Conservation (phyloP, 2,113 vertebrate genomes). For the Dipodomys ordii region DNA sequence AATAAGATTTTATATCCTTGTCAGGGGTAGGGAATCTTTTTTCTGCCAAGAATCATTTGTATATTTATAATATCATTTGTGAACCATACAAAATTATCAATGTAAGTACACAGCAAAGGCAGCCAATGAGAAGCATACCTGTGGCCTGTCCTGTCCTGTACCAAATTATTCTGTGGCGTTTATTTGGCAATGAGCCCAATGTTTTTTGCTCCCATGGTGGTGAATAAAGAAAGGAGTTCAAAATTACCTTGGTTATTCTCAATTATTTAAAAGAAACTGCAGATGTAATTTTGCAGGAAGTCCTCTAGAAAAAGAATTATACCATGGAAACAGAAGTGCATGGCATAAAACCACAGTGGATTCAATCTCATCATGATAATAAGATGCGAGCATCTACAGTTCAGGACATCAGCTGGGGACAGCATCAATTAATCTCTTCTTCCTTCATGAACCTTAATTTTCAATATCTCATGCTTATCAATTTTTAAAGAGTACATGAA, state of each 20-base stretch:
- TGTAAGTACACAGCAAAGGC: no score
- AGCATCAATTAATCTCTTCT: constrained; percentile 65
- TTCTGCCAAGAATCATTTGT: no score
- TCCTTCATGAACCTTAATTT: constrained; percentile 57
- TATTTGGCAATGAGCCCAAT: no score
- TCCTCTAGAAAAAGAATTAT: constrained; percentile 54
- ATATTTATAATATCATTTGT: no score
- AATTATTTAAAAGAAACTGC: constrained; percentile 37
- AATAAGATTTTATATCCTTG: constrained; percentile 17
- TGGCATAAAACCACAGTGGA: constrained; percentile 28
- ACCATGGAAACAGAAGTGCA: constrained; percentile 48
- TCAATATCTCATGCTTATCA: constrained; percentile 45
- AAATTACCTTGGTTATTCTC: constrained; percentile 58
- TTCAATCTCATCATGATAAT: constrained; percentile 38
- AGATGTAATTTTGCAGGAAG: constrained; percentile 31
- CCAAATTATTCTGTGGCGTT: no score
- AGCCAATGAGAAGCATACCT: no score
- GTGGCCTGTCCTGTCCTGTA: no score
- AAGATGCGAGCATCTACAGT: constrained; percentile 20
- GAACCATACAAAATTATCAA: no score
- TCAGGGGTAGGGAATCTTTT: no score
- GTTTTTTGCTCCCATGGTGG: not conserved
- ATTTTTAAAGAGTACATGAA: constrained; percentile 57
- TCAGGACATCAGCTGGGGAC: constrained; percentile 44
- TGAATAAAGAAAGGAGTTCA: constrained; percentile 63